Base-by-base conservation (phyloP, 92 coral and sea anemone species). In the Micromussa lordhowensis region DNA sequence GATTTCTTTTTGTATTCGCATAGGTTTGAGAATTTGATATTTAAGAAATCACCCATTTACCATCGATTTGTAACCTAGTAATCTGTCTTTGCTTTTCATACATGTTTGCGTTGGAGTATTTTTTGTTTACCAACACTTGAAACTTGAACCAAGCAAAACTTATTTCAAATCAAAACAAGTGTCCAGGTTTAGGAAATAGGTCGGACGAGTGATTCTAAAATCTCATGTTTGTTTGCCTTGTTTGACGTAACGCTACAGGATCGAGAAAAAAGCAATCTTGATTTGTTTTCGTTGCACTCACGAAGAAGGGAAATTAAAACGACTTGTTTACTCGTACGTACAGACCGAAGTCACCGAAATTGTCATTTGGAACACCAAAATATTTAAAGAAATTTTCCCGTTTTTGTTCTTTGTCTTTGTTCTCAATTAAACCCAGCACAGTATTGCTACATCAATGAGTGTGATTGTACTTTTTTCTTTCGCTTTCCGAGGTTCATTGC, bases 251-350 rank as follows among this genome's bases (percentile, higher is more conserved):
- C 44, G 11, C n/a, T 24, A 61, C 40, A 16, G 29, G 35, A 24
- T 19, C 28, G 38, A 32, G 73, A 80, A 58, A n/a, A 24, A 58
- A 30, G 5, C 36, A 78, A 78, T 78, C 14, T 49, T 29, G 36
- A 18, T 29, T 73, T 73, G 78, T 80, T 80, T 80, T 80, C 22
- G 54, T 59, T 59, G n/a, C 26, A 15, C 32, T 79, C 16, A 34
- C 21, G 71, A 24, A 32, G 68, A 80, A 80, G 78, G 71, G 83
- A 80, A 80, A 80, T 80, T 32, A 57, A 80, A 57, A 31, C 2
- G 72, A 13, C 26, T 55, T 79, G 70, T 79, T 55, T 79, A 55
- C 40, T 57, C 83, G 34, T 32, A 31, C 22, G 30, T 30, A 30
- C 81, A 19, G 30, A 61, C 71, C 53, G 68, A 30, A 10, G 29